Evolutionary conservation across 2,797 vertebrate species (phyloP), one percentile per base, ranked within the genome.

Genomic region (Darevskia nairensis): DNA sequence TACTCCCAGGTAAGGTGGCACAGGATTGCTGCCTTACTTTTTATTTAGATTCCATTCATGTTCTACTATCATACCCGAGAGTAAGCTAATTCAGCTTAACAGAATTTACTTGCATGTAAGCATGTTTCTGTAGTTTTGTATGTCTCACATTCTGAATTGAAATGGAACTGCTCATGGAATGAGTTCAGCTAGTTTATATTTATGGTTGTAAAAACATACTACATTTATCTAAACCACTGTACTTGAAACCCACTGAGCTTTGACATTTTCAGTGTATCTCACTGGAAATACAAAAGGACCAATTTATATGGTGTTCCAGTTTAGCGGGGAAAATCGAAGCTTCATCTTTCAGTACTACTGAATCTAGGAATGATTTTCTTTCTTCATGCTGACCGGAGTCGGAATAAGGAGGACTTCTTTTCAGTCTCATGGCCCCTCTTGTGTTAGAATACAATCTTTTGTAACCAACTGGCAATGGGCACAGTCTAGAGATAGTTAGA

Each of bases 381-480:
- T 68, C 74, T 86, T 68, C 64, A 64, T 50, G 29, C 29, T 83
- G 66, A 50, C 44, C 66, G 4, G 8, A 68, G 64, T 68, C 8
- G 11, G 23, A 23, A 76, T 25, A 46, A 77, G 44, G 25, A 77
- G 44, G 15, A 83, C 41, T 17, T 46, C 17, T 83, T 82, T 55
- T 32, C 9, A 84, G 69, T 55, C 82, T 25, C 11, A 74, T 9
- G 44, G 46, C 72, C 46, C 74, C 46, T 55, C n/a, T 35, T 74
- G 17, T 55, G 9, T 84, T 74, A 61, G 13, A 74, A 59, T 13
- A 27, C n/a, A 39, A 4, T 55, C 32, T 83, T 75, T 3, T 84
- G 7, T 75, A 84, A 61, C 13, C 8, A 35, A 25, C 80, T 2
- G 0, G 25, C 68, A 55, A 25, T 29, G 41, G 39, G 15, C 0